Base-by-base conservation (phyloP, 1,140 invertebrate genomes). In the Heliconius melpomene region DNA sequence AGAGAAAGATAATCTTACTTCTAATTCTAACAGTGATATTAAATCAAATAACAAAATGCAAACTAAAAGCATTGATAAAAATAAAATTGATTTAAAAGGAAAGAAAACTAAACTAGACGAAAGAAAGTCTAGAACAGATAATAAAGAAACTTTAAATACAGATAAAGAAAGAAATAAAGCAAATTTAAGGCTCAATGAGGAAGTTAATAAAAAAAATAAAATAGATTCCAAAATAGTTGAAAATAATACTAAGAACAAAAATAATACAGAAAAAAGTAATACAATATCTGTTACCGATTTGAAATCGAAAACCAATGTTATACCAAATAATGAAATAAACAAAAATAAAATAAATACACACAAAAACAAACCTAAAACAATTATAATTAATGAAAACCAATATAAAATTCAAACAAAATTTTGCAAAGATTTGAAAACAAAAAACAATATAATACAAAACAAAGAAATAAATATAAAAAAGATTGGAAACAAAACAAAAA, bases 401-500 rank as follows among this genome's bases (percentile, higher is more conserved):
- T 32, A 36, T 54, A 81, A 70, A 60, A 36, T 52, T 52, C 57
- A 74, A 76, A 50, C 52, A 36, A 79, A 71, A 52, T 50, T 50
- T 16, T 5, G 50, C 3, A 54, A 75, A 36, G 60, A 83, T 46
- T 79, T 77, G 23, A 72, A 74, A 72, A n/a, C n/a, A 26, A 77
- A 74, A 20, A 72, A 46, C 13, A 75, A 32, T 40, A 52, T 46
- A 16, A 38, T 71, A 52, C 50, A 52, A 73, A 81, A 73, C 57
- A 77, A 75, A n/a, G 81, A 32, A 80, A 66, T 60, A 40, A 83
- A 82, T 32, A 52, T 32, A 40, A 75, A 75, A 74, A 76, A 82
- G 74, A 79, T 29, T 77, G 54, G 38, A 26, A 60, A 76, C 16
- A 77, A 73, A n/a, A 70, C 70, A 20, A 91, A 90, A 74, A 90